These are phyloP conservation scores for Piezodorus guildinii DNA, from an alignment of 1,140 invertebrate species.

Conservation along the genomic window DNA sequence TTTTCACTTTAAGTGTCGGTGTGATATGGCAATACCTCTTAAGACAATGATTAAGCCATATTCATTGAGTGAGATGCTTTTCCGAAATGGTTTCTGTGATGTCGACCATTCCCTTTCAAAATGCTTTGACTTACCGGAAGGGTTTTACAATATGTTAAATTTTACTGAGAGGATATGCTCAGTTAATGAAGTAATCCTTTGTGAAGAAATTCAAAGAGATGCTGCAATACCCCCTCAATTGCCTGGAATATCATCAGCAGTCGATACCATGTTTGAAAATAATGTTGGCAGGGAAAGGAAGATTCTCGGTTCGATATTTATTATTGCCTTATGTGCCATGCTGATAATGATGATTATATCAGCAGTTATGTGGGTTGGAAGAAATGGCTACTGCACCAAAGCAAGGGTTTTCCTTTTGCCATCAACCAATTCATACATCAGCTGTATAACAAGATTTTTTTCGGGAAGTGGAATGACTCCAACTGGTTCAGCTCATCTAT, in stretches of 20 bases:
- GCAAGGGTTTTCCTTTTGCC: slow-evolving; percentile 27
- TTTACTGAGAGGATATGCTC: slow-evolving; percentile 48
- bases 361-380: slow-evolving; percentile 41
- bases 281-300: slow-evolving; percentile 35
- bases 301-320: slow-evolving; percentile 39
- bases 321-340: slow-evolving; percentile 38
- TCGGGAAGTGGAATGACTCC: slow-evolving; percentile 33
- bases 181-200: slow-evolving; percentile 30
- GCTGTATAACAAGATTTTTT: slow-evolving; percentile 34
- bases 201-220: slow-evolving; percentile 23
- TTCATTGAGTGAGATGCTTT: slow-evolving; percentile 34
- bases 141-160: slow-evolving; percentile 47
- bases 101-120: slow-evolving; percentile 43
- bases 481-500: slow-evolving; percentile 42
- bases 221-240: slow-evolving; percentile 20
- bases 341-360: slow-evolving; percentile 39
- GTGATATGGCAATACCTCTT: slow-evolving; percentile 40
- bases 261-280: slow-evolving; percentile 22
- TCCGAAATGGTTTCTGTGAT: slow-evolving; percentile 48
- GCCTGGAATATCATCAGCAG: slow-evolving; percentile 23
- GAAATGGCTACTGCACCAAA: slow-evolving; percentile 41
- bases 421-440: slow-evolving; percentile 33
- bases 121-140: slow-evolving; percentile 50
- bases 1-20: slow-evolving; percentile 48
- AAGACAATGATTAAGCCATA: slow-evolving; percentile 26